Conservation (phyloP, 2,113 vertebrate genomes). For the Boulengerochromis microlepis region DNA sequence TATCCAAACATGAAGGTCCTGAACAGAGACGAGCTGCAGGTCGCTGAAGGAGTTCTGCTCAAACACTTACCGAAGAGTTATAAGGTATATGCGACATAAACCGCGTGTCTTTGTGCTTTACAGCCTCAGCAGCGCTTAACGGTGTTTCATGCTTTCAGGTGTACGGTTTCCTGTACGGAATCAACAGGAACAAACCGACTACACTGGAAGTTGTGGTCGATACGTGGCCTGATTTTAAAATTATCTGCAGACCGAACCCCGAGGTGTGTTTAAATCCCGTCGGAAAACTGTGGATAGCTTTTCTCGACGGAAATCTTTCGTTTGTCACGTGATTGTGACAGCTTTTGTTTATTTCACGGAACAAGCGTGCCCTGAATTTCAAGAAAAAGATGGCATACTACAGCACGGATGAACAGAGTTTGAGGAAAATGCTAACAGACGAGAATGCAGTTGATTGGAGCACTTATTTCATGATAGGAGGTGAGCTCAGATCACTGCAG, state of each 20-base stretch:
- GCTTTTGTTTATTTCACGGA: background rate
- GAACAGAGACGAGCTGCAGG: slow-evolving; percentile 19
- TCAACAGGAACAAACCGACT: slow-evolving; percentile 47
- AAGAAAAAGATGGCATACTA: slow-evolving; percentile 5
- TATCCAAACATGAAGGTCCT: slow-evolving; percentile 47
- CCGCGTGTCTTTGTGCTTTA: background rate
- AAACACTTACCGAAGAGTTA: slow-evolving; percentile 41
- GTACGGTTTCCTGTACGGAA: slow-evolving; percentile 32
- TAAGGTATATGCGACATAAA: slow-evolving; percentile 15
- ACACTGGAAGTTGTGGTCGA: slow-evolving; percentile 49
- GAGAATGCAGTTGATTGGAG: slow-evolving; percentile 55
- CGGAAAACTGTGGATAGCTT: fast-evolving
- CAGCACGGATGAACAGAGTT: slow-evolving; percentile 31
- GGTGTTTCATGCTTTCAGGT: slow-evolving; percentile 2
- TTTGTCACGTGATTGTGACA: fast-evolving
- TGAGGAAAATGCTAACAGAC: slow-evolving; percentile 40
- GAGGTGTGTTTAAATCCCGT: background rate
- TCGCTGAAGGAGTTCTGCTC: slow-evolving; percentile 37
- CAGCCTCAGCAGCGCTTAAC: fast-evolving
- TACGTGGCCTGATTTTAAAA: slow-evolving; percentile 58
- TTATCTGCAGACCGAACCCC: slow-evolving; percentile 23
- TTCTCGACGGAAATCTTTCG: fast-evolving
- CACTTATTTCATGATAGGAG: slow-evolving; percentile 19
- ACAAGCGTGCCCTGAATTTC: background rate
- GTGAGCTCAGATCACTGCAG: background rate